Base-by-base conservation (phyloP, 2,888 invertebrate species). In the Hyalella azteca region DNA sequence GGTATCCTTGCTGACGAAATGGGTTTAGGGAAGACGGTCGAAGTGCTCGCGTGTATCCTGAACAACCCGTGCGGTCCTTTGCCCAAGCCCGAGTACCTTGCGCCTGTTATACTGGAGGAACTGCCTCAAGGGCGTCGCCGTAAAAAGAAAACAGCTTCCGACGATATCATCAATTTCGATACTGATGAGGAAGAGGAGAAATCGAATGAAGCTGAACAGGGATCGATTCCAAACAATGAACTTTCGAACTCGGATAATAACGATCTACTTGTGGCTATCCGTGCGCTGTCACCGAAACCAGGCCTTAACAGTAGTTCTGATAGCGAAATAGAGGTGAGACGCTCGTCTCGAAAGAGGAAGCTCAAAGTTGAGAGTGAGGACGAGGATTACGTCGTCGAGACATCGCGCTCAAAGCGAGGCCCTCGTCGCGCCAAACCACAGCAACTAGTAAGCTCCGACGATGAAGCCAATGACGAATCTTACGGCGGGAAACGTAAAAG, bases 11-110 rank as follows among this genome's bases (percentile, higher is more conserved):
- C 93, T 1, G 94, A 94, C 87, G 93, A 94, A 88, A 94, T 94
- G 93, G 94, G 94, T 0, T 88, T 94, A 36, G 94, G 94, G 0
- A 94, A 94, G 89, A 94, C 94, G 0, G 92, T 94, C 0, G 93
- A 94, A 88, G 90, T 93, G 15, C 86, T 94, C 48, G 91, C 92
- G 2, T 90, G 92, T 79, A 90, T 93, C 85, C 87, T 93, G 77
- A 87, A 89, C 2, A 89, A 93, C 87, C 90, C 88, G 4, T 86
- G 88, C 39, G 80, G 82, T 15, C 85, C 86, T 41, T 78, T 82
- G 0, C 77, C 77, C 7, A 78, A 60, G 54, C 78, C 81, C 4
- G 79, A 75, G 9, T 81, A 82, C 39, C 59, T 78, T 11, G 81
- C 81, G 40, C 80, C 82, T 7, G 39, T 82, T 48, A 32, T 66